Evolutionary conservation across 2,113 vertebrate genomes (phyloP).

Genomic region (Campylorhamphus procurvoides): DNA sequence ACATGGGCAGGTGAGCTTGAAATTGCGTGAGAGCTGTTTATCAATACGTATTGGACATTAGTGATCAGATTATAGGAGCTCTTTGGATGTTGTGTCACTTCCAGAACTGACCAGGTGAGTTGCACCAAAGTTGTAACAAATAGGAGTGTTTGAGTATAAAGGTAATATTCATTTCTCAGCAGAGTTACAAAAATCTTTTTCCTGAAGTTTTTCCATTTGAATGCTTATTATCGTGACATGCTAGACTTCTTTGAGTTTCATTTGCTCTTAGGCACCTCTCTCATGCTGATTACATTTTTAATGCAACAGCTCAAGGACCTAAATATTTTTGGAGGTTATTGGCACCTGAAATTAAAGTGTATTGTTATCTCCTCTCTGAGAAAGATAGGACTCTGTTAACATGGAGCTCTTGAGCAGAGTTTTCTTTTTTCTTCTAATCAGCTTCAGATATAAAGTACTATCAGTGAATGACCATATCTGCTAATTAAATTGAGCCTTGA

Average conservation of each 20-base stretch:
- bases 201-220: not conserved
- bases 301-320: not conserved
- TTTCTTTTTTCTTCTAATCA: constrained; percentile 29
- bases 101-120: not conserved
- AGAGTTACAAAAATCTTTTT: not conserved
- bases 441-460: not conserved
- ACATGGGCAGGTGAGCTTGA: not conserved
- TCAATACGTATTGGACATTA: rapidly evolving
- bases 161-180: not conserved
- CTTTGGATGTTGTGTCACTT: not conserved
- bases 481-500: constrained; percentile 37
- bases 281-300: not conserved
- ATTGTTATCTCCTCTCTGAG: constrained; percentile 19
- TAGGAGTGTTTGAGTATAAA: not conserved
- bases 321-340: not conserved
- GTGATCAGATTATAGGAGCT: not conserved
- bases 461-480: not conserved
- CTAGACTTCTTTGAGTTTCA: not conserved
- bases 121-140: not conserved
- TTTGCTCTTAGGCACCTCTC: not conserved
- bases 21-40: not conserved
- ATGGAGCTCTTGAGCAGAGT: not conserved
- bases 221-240: not conserved
- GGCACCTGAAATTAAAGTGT: constrained; percentile 28
- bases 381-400: not conserved